Evolutionary conservation across 2,797 vertebrate genomes (phyloP), one percentile per base, ranked within the genome.

Genomic region (Tenualosa ilisha): DNA sequence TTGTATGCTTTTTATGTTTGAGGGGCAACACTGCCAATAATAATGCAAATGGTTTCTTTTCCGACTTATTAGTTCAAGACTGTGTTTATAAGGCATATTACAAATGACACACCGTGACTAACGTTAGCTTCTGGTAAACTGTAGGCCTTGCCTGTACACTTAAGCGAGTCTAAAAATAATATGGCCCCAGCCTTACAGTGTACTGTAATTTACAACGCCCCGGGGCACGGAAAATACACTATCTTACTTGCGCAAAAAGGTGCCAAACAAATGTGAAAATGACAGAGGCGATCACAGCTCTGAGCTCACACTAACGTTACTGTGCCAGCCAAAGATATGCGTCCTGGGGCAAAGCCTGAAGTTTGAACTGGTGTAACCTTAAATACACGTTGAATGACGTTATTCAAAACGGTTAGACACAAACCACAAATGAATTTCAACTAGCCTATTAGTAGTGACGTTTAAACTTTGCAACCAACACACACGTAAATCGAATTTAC

Each of bases 131-230:
- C 40, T n/a, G 50, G 72, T 20, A 68, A 37, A 56, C 81, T 59
- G 49, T 72, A 40, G 59, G 56, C n/a, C 7, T 7, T 15, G 84
- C 50, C 83, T 84, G 53, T 43, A 81, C 53, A 56, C 46, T 53
- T 26, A 31, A 68, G 63, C 61, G 31, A 54, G 50, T 84, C 83
- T 88, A 88, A 86, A 88, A 88, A 86, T 86, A 88, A 61, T 53
- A 81, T n/a, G 31, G 17, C 84, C 68, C 75, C 13, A 20, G 72
- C 72, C 72, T 20, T 79, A 72, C 68, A 24, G 68, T 81, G 26
- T 59, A 61, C 51, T 59, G 81, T 82, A 81, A 81, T 84, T 84
- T 84, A 68, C 85, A 84, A 17, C 85, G 49, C 85, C 85, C 82
- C 63, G 20, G 84, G 86, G n/a, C 85, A 86, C 61, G 26, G 5